Percentiles rank a stretch among this genome's conserved stretches.
Evolutionary conservation across 2,888 invertebrate species (phyloP).

Genomic region (Dynastes maya): DNA sequence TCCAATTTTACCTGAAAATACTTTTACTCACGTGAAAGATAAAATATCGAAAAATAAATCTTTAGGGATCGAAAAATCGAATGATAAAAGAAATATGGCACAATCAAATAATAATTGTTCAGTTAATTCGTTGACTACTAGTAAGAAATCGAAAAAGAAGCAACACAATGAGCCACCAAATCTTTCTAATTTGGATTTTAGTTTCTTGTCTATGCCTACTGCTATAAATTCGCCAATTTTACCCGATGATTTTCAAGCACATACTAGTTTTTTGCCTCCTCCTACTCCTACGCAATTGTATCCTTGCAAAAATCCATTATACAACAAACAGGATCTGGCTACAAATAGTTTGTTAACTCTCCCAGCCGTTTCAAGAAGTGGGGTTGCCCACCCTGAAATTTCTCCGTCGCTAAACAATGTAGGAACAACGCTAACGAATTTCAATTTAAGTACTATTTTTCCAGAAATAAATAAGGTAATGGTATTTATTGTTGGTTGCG

Average conservation of each 20-base stretch:
- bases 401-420: slow-evolving; percentile 63
- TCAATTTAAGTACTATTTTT: slow-evolving; percentile 87
- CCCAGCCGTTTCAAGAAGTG: slow-evolving; percentile 59
- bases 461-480: slow-evolving; percentile 82
- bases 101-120: slow-evolving; percentile 46
- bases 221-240: slow-evolving; percentile 68
- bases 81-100: slow-evolving; percentile 49
- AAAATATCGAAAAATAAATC: slow-evolving; percentile 28
- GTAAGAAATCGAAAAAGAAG: slow-evolving; percentile 64
- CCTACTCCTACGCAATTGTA: slow-evolving; percentile 64
- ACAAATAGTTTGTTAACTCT: slow-evolving; percentile 61
- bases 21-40: slow-evolving; percentile 42
- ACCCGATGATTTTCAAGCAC: slow-evolving; percentile 69
- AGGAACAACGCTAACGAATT: slow-evolving; percentile 79
- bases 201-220: slow-evolving; percentile 67
- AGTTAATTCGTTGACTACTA: slow-evolving; percentile 28
- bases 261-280: slow-evolving; percentile 66
- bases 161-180: slow-evolving; percentile 58
- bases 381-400: slow-evolving; percentile 65
- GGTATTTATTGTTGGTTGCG: background rate
- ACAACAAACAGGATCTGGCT: slow-evolving; percentile 61
- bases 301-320: slow-evolving; percentile 68
- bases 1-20: slow-evolving; percentile 54
- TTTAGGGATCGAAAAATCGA: slow-evolving; percentile 16
- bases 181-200: slow-evolving; percentile 66